A percentile compares a stretch with the other conserved stretches of the same genome.
These are phyloP conservation scores for Chrysocyon brachyurus DNA, from an alignment of 2,797 vertebrate species.

Conservation along the genomic window DNA sequence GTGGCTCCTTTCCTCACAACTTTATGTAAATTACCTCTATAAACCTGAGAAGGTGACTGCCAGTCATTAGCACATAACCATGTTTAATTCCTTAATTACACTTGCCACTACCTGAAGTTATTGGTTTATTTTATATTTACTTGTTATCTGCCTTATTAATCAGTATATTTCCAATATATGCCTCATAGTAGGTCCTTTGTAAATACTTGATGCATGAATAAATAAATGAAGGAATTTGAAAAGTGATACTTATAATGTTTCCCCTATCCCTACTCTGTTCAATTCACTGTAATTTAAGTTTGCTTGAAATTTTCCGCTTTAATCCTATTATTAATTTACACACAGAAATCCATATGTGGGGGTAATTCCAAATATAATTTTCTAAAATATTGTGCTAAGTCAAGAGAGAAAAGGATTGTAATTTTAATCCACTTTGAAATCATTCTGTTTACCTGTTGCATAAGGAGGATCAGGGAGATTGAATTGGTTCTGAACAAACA, in stretches of 20 bases:
- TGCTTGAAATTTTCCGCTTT: slow-evolving; percentile 30
- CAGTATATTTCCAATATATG: not conserved
- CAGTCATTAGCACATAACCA: not conserved
- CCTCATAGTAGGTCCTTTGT: not conserved
- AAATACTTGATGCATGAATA: not conserved
- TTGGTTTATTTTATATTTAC: not conserved
- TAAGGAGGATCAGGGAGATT: slow-evolving; percentile 76
- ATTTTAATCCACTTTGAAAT: slow-evolving; percentile 77
- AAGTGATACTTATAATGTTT: not conserved
- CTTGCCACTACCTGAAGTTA: not conserved
- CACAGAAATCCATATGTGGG: not conserved
- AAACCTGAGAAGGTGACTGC: not conserved
- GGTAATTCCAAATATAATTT: slow-evolving; percentile 62
- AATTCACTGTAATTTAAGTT: slow-evolving; percentile 34
- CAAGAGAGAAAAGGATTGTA: slow-evolving; percentile 64
- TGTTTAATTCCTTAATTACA: not conserved
- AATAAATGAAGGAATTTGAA: not conserved
- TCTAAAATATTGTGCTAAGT: slow-evolving; percentile 65
- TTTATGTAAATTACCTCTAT: not conserved
- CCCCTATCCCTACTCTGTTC: not conserved
- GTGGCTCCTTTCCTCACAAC: not conserved
- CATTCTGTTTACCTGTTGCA: slow-evolving; percentile 78
- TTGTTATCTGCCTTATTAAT: not conserved
- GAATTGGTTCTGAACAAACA: slow-evolving; percentile 69
- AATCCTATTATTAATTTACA: slow-evolving; percentile 56